A percentile compares a stretch with the other conserved stretches of the same genome.
These are phyloP conservation scores for Aleiodes testaceus DNA, from an alignment of 2,888 invertebrate species.

Conservation along the genomic window DNA sequence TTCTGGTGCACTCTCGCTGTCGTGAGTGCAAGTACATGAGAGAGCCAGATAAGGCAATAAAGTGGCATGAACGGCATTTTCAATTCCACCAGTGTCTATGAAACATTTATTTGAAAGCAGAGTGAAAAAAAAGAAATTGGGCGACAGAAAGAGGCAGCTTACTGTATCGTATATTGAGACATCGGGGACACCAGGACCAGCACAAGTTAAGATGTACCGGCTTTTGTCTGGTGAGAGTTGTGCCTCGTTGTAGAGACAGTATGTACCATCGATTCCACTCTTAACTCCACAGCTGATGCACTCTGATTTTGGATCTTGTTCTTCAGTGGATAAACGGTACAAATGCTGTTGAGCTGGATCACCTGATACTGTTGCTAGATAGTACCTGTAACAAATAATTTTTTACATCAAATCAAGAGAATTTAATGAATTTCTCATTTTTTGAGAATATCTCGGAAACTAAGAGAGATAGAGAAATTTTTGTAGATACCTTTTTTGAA, in stretches of 20 bases:
- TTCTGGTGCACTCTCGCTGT: conserved; percentile 5
- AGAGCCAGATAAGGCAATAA: conserved; percentile 35
- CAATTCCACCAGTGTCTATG: conserved; percentile 23
- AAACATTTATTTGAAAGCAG: not conserved
- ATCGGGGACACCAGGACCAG: conserved; percentile 89
- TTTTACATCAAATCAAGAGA: too few species aligned
- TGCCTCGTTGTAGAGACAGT: conserved; percentile 81
- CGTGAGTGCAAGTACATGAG: not conserved
- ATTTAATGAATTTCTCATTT: too few species aligned
- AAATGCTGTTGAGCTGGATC: conserved; percentile 88
- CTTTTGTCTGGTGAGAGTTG: conserved; percentile 80
- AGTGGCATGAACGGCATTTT: conserved; percentile 32
- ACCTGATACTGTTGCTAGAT: conserved; percentile 83
- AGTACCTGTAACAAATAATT: conserved; percentile 79
- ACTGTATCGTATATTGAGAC: conserved; percentile 78
- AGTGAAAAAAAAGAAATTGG: not conserved
- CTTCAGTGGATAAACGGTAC: conserved; percentile 80
- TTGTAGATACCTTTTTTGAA: not conserved
- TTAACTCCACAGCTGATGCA: conserved; percentile 86
- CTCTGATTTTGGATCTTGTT: conserved; percentile 72
- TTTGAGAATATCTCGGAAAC: not conserved
- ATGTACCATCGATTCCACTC: conserved; percentile 73
- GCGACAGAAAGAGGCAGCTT: conserved; percentile 57
- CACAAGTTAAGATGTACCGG: conserved; percentile 84
- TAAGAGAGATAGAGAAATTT: not conserved